These are phyloP conservation scores for Saxidomus purpurata DNA, from an alignment of 1,140 invertebrate species.

Conservation along the genomic window DNA sequence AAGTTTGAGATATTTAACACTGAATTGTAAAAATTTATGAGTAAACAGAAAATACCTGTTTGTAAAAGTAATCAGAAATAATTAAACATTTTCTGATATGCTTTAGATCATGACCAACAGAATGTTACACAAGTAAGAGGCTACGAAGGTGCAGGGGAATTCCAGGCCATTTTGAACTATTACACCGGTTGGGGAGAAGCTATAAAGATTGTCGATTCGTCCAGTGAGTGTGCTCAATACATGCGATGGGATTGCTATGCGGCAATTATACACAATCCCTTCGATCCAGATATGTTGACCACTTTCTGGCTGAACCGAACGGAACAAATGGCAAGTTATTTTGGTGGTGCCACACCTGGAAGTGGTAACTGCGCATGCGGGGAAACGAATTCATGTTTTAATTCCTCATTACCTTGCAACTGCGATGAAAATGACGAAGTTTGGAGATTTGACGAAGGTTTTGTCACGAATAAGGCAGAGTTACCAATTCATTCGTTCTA, in stretches of 20 bases:
- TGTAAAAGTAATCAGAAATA: no score
- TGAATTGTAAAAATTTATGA: background rate
- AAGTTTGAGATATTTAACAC: background rate
- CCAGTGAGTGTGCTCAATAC: constrained; percentile 76
- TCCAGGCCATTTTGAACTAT: constrained; percentile 68
- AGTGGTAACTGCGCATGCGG: constrained; percentile 77
- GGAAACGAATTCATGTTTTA: constrained; percentile 71
- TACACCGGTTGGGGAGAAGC: constrained; percentile 71
- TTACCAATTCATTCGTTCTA: constrained; percentile 78
- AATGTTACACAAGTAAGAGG: constrained; percentile 71
- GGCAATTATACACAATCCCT: constrained; percentile 77
- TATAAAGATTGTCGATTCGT: constrained; percentile 71
- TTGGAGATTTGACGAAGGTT: constrained; percentile 78
- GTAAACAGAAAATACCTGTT: no score
- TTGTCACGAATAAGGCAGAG: constrained; percentile 75
- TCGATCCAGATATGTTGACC: constrained; percentile 63
- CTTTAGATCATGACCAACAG: constrained; percentile 78
- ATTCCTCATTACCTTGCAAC: constrained; percentile 71
- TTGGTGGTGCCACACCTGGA: constrained; percentile 77
- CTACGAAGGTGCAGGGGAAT: constrained; percentile 78
- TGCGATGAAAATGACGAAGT: constrained; percentile 79
- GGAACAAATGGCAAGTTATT: constrained; percentile 72
- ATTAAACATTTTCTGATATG: background rate
- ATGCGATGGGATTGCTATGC: constrained; percentile 79
- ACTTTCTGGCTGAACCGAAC: constrained; percentile 79